phyloP scores from a whole-genome alignment of 1,140 invertebrate species.

The Lineus longissimus region DNA sequence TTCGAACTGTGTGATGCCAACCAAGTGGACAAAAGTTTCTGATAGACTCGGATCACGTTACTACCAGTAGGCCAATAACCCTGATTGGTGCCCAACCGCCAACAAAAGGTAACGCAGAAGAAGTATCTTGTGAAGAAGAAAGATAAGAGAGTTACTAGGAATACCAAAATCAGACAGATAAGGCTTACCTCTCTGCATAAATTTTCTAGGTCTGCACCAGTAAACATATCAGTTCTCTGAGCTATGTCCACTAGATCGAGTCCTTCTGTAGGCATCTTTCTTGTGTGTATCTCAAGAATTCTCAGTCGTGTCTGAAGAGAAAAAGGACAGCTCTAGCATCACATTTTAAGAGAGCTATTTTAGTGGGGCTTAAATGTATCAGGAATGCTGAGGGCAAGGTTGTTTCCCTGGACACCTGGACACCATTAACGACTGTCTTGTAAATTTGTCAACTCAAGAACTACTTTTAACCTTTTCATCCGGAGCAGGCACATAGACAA shows the following conservation, averaged over 20 bases:
- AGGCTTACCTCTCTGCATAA: slow-evolving; percentile 64
- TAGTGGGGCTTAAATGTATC: background rate
- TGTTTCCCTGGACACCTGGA: too few relatives aligned
- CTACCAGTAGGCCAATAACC: too few relatives aligned
- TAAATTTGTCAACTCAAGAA: background rate
- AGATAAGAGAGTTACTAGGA: too few relatives aligned
- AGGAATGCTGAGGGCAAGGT: background rate
- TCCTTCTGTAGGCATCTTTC: slow-evolving; percentile 28
- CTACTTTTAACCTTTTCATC: slow-evolving; percentile 81
- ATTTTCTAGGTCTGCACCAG: slow-evolving; percentile 59
- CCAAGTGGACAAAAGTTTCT: too few relatives aligned
- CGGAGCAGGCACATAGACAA: slow-evolving; percentile 95
- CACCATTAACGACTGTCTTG: too few relatives aligned
- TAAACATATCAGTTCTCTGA: slow-evolving; percentile 30
- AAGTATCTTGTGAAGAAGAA: too few relatives aligned
- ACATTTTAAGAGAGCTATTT: background rate
- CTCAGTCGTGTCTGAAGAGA: slow-evolving; percentile 53
- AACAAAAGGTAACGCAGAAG: too few relatives aligned
- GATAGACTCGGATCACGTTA: too few relatives aligned
- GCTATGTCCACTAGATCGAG: slow-evolving; percentile 27
- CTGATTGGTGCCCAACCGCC: too few relatives aligned
- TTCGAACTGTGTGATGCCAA: too few relatives aligned
- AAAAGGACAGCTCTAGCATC: background rate
- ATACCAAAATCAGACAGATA: background rate
- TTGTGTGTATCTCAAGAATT: slow-evolving; percentile 33